phyloP scores from a whole-genome alignment of 2,113 vertebrate species.

The Dasypus novemcinctus region DNA sequence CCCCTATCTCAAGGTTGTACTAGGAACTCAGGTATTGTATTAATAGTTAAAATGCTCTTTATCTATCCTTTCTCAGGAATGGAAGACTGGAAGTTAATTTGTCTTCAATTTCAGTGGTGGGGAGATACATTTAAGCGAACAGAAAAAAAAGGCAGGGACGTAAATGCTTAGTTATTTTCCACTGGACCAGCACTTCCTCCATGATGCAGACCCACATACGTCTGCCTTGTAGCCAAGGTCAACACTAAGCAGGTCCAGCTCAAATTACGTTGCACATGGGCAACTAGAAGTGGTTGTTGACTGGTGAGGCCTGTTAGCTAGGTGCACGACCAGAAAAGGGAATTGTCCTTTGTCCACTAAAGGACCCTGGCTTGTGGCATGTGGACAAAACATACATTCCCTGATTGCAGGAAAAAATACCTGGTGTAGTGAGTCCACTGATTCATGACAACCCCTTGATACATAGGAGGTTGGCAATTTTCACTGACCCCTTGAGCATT shows the following conservation, averaged over 20 bases:
- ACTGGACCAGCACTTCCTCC: neutral
- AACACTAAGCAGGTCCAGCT: fast-evolving
- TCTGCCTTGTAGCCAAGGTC: neutral
- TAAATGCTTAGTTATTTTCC: neutral
- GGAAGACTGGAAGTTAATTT: neutral
- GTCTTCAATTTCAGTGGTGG: neutral
- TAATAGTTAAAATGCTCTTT: neutral
- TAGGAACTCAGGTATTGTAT: no score
- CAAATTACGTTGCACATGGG: fast-evolving
- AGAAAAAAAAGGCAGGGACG: neutral
- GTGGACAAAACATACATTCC: neutral
- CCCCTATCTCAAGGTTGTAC: neutral
- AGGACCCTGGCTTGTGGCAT: neutral
- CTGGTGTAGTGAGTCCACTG: neutral
- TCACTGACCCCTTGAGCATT: neutral
- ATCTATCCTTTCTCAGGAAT: neutral
- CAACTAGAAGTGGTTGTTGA: fast-evolving
- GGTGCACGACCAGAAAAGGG: neutral
- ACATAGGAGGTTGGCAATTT: neutral
- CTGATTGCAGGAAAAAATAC: neutral
- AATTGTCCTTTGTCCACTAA: fast-evolving
- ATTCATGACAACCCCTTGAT: neutral
- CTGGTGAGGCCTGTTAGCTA: neutral
- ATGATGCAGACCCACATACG: no score
- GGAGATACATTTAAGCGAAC: neutral